A percentile compares a stretch with the other conserved stretches of the same genome.
phyloP scores from a whole-genome alignment of 2,888 invertebrate species.

The Stegana nigrithorax region DNA sequence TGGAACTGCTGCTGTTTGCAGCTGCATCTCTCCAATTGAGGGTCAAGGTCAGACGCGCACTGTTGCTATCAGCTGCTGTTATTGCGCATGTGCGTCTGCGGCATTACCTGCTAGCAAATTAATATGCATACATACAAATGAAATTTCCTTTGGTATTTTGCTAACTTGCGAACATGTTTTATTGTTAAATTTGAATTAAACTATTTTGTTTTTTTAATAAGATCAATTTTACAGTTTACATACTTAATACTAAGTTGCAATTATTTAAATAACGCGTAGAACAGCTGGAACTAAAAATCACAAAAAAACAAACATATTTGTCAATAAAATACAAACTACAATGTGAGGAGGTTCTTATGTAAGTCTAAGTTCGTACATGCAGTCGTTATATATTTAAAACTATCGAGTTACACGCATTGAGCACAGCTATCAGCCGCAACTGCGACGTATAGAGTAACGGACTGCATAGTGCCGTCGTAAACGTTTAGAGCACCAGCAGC shows the following conservation, averaged over 20 bases:
- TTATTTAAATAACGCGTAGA: background rate
- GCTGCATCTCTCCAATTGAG: constrained; percentile 36
- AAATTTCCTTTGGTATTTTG: background rate
- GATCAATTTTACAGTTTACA: too few species aligned
- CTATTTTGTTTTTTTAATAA: background rate
- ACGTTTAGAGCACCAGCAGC: too few species aligned
- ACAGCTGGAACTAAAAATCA: constrained; percentile 1
- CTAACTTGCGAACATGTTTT: background rate
- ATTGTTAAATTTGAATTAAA: background rate
- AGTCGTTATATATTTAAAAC: too few species aligned
- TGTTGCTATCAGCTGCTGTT: constrained; percentile 47
- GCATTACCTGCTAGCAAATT: constrained; percentile 11
- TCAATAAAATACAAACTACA: background rate
- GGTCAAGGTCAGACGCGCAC: constrained; percentile 48
- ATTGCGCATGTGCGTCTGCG: constrained; percentile 45
- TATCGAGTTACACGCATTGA: too few species aligned
- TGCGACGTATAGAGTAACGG: too few species aligned
- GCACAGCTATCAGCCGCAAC: too few species aligned
- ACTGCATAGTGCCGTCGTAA: too few species aligned
- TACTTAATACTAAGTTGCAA: background rate
- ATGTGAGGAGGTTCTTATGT: background rate
- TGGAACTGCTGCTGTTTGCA: constrained; percentile 9
- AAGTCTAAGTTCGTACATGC: too few species aligned
- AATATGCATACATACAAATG: background rate
- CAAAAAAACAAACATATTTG: background rate